Evolutionary conservation across 2,113 vertebrate genomes (phyloP).

Genomic region (Phocoena sinus): DNA sequence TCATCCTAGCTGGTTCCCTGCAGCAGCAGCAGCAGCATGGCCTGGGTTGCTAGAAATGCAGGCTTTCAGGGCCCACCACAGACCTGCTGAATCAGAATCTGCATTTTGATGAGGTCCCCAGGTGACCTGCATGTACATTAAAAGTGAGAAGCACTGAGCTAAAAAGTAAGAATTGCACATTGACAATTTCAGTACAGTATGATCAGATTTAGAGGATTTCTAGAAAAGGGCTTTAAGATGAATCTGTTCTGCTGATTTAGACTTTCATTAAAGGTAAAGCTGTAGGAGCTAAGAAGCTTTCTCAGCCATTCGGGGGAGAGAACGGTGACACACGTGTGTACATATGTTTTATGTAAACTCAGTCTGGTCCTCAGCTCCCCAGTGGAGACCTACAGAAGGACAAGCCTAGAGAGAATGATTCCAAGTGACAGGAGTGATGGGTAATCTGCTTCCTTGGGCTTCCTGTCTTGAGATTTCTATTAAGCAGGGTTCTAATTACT

Average conservation of each 20-base stretch:
- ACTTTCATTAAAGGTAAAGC: neutral
- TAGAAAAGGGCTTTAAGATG: neutral
- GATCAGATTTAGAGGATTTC: neutral
- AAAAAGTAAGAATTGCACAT: neutral
- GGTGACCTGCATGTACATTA: neutral
- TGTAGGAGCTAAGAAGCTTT: neutral
- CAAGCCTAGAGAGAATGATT: neutral
- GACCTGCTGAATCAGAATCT: neutral
- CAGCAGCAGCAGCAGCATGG: neutral
- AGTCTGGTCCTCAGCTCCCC: conserved; percentile 40
- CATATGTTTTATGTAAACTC: conserved; percentile 15
- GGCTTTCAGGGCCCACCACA: neutral
- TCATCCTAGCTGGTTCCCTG: neutral
- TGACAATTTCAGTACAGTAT: neutral
- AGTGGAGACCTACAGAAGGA: conserved; percentile 41
- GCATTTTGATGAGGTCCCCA: neutral
- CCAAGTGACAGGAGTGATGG: neutral
- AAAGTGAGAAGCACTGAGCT: neutral
- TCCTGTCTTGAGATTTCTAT: conserved; percentile 54
- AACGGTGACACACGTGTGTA: neutral
- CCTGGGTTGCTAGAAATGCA: neutral
- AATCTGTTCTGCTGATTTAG: neutral
- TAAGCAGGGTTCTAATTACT: conserved; percentile 72
- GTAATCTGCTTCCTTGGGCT: conserved; percentile 46
- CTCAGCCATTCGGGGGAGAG: neutral